Base-by-base conservation (phyloP, 1,140 invertebrate species). In the Hyles vespertilio region DNA sequence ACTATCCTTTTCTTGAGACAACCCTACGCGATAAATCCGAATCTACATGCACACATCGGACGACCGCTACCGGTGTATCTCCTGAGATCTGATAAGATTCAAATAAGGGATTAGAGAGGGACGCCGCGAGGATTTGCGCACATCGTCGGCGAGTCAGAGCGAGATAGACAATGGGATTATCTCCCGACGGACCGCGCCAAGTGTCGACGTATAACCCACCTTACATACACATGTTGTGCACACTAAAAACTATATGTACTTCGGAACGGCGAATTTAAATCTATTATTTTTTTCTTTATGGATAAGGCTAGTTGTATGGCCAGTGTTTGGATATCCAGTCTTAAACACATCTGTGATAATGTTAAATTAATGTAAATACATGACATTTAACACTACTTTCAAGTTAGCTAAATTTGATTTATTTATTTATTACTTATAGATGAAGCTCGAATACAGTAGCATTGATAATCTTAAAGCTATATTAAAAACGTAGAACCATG, bases 51-150 rank as follows among this genome's bases (percentile, higher is more conserved):
- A 79, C 74, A 75, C 77, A 79, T 74, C 70, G 75, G 70, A 75
- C 77, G 72, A 77, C 75, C 74, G 75, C 78, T 81, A 75, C 79
- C 79, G 82, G 75, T 84, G 77, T 81, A 80, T 83, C 81, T 86
- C 79, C 72, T 78, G 79, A 83, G 85, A 90, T 90, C 87, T 89
- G 89, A 89, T 89, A 89, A 90, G 89, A 90, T 90, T 90, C 89
- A 90, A 90, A 90, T 90, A 90, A 89, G 87, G 87, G 89, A 90
- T 90, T 90, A 89, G 86, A 89, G 77, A 48, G 80, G 74, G 89
- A 89, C 66, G 72, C 51, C 53, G 53, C 66, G 75, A 81, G 81
- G 86, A 88, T 88, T 84, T 86, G 84, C 79, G 72, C 72, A 63
- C 61, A 66, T 46, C 65, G 55, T 50, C 58, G 51, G 65, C 51